Conservation (phyloP, 2,113 vertebrate species). For the Prionailurus viverrinus region DNA sequence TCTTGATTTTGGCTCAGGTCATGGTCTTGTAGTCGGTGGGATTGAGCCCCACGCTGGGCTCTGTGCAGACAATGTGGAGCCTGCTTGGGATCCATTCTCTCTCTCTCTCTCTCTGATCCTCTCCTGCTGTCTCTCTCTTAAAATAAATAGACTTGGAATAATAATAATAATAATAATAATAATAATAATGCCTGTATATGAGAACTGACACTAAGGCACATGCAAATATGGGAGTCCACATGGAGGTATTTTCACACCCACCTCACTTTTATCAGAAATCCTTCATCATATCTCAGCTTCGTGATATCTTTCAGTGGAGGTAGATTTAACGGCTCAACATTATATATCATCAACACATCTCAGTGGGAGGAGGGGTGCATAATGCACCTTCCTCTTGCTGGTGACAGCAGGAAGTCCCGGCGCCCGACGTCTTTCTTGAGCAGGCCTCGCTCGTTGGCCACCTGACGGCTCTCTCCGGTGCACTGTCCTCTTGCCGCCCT, state of each 20-base stretch:
- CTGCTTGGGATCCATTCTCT: no score
- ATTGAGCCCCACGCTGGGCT: no score
- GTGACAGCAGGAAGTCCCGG: not conserved
- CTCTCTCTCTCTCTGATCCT: no score
- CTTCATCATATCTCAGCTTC: not conserved
- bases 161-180: not conserved
- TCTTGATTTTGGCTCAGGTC: no score
- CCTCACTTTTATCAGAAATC: constrained; percentile 47
- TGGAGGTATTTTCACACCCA: constrained; percentile 47
- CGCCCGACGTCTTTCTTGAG: not conserved
- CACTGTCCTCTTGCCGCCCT: not conserved
- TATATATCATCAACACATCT: constrained; percentile 4
- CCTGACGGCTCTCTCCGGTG: not conserved
- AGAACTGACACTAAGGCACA: not conserved
- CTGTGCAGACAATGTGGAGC: no score
- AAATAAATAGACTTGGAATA: no score
- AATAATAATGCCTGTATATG: constrained; percentile 6
- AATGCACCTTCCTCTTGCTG: not conserved
- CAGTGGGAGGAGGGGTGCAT: no score
- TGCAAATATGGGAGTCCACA: not conserved
- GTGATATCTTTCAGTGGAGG: not conserved
- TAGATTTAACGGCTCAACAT: not conserved
- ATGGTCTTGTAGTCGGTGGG: no score
- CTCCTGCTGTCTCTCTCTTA: no score
- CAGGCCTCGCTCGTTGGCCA: not conserved